Percentiles rank a stretch among this genome's conserved stretches.
Evolutionary conservation across 2,888 invertebrate species (phyloP).

Genomic region (Eubasilissa splendida): DNA sequence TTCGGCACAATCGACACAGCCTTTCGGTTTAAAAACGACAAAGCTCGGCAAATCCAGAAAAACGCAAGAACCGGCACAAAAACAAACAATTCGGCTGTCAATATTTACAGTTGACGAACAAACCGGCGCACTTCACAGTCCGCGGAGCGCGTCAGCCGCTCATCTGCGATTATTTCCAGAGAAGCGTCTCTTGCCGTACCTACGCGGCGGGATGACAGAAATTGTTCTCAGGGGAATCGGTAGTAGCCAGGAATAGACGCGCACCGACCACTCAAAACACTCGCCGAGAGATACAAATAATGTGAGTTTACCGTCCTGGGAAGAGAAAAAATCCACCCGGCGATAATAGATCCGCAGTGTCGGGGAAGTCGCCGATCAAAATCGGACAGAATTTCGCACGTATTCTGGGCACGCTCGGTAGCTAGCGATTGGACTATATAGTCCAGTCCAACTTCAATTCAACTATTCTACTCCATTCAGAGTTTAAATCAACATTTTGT

Average conservation of each 20-base stretch:
- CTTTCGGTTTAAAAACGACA: not conserved
- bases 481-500: too few relatives aligned
- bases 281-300: conserved; percentile 2
- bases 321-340: not conserved
- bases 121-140: conserved; percentile 10
- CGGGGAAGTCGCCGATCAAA: not conserved
- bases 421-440: too few relatives aligned
- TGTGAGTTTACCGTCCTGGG: not conserved
- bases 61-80: not conserved
- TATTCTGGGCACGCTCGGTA: not conserved
- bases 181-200: not conserved
- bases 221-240: conserved; percentile 38
- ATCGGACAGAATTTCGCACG: conserved; percentile 15
- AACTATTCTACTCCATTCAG: too few relatives aligned
- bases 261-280: conserved; percentile 15
- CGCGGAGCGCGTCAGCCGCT: conserved; percentile 15
- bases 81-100: conserved; percentile 8
- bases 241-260: conserved; percentile 53
- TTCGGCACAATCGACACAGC: not conserved
- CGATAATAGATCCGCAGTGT: conserved; percentile 9
- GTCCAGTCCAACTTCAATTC: too few relatives aligned
- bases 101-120: not conserved
- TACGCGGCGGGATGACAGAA: conserved; percentile 51
- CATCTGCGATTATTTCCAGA: conserved; percentile 26
- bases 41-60: too few relatives aligned